Evolutionary conservation across 1,140 invertebrate species (phyloP), one percentile per base, ranked within the genome.

Genomic region (Neocloeon triangulifer): DNA sequence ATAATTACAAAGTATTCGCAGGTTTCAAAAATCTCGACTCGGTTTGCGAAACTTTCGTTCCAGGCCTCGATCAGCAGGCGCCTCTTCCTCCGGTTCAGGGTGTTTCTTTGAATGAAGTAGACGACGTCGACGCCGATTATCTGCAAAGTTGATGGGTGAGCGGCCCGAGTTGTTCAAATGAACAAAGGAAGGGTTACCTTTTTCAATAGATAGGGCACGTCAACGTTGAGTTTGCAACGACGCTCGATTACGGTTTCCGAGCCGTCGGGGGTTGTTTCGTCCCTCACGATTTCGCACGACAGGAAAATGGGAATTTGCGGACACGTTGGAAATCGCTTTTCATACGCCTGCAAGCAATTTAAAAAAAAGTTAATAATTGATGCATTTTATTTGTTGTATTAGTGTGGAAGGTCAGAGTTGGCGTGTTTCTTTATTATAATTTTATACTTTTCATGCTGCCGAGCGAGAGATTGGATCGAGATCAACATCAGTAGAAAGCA

Each of bases 241-340:
- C 91, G 58, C 43, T 88, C 82, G n/a, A 88, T 79, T 30, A 75
- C 65, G 46, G 78, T 63, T 39, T 75, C 59, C 3, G 78, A 66
- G 27, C 78, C 77, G 50, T 88, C 82, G 34, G 74, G 64, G 40
- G 68, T 67, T 41, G 69, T 70, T 37, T 66, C 69, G 40, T 95
- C 86, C 33, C 66, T 63, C 5, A 72, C 62, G 26, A 91, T 67
- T 40, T 85, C 76, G 50, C 84, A 89, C 27, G 85, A 84, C 2
- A 92, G 58, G 45, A 96, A 88, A 31, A 95, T 81, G 23, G 89
- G 89, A 46, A 96, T 95, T 61, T 91, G 78, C 22, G 84, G 77
- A 53, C 86, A 94, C 21, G 69, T 84, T 15, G 89, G 89, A 55
- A 96, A 95, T 29, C 89, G 66, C 37, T 72, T 68, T 54, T 92